Conservation (phyloP, 1,140 invertebrate genomes). For the Helicoverpa armigera region DNA sequence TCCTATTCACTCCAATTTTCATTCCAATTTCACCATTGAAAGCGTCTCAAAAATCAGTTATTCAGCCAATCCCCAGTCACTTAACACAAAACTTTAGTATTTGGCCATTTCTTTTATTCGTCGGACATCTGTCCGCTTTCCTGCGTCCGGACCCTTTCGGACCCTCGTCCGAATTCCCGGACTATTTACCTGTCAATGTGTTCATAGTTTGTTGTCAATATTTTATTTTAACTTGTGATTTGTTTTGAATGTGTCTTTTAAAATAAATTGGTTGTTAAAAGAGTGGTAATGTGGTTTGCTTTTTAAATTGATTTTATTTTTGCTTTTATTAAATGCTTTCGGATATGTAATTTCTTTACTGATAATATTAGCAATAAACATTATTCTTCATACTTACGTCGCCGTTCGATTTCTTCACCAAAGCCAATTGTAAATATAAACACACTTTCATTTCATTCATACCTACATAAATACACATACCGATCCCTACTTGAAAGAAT, state of each 20-base stretch:
- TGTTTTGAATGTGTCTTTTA: background rate
- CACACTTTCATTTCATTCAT: background rate
- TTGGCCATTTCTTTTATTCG: slow-evolving; percentile 75
- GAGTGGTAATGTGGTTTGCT: no score
- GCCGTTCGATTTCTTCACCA: no score
- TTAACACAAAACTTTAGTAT: slow-evolving; percentile 69
- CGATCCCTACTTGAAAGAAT: no score
- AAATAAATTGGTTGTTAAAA: background rate
- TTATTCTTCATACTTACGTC: no score
- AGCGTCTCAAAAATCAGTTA: slow-evolving; percentile 31
- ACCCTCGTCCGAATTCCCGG: slow-evolving; percentile 70
- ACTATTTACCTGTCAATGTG: slow-evolving; percentile 79
- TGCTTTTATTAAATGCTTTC: no score
- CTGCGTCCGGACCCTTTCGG: slow-evolving; percentile 72
- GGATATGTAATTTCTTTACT: no score
- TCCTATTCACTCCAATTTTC: background rate
- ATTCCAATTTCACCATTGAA: background rate
- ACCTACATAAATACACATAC: background rate
- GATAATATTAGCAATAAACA: no score
- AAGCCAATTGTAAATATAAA: no score
- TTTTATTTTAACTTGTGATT: slow-evolving; percentile 34
- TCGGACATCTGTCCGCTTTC: slow-evolving; percentile 75
- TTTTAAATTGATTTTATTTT: no score
- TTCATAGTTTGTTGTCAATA: slow-evolving; percentile 76
- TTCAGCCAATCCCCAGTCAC: slow-evolving; percentile 43